Base-by-base conservation (phyloP, 2,888 invertebrate genomes). In the Lacanobia oleracea region DNA sequence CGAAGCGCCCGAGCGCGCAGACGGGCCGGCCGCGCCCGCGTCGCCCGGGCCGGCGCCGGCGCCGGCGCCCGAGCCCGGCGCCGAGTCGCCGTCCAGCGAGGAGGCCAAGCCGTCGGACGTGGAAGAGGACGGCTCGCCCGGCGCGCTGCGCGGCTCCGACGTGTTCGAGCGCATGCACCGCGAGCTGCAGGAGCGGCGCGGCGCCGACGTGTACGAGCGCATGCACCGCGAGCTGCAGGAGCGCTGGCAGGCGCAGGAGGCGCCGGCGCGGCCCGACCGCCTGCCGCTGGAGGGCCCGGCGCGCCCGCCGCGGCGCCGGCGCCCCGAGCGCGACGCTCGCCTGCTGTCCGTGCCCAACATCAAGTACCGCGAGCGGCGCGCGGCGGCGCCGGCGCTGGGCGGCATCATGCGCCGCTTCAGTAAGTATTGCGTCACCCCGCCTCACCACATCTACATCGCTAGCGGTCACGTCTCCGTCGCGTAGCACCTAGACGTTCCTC, bases 341-440 rank as follows among this genome's bases (percentile, higher is more conserved):
- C 94, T 98, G 87, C 96, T 98, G 84, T 98, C 98, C 16, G 98
- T 98, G 88, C 98, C 98, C 33, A 98, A 98, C 95, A 97, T 97
- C 83, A 98, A 97, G 92, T 96, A 94, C 88, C 93, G 91, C 81
- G 94, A 94, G 88, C 88, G 97, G 96, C 90, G 93, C 96, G 91
- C 95, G 96, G 88, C 95, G 94, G 89, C 96, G 95, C 86, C 90
- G 83, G 86, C 95, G 91, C 97, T 98, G 96, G 97, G 97, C 87
- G 97, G 97, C 91, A 96, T 98, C 88, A 97, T 98, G 96, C 97
- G 98, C 93, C 97, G 98, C 96, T 98, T 98, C 97, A 98, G 98
- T 98, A 98, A 98, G 98, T 98, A 97, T 82, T 89, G 82, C 80
- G 87, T 82, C 89, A 81, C 80, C 86, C 83, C 81, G 83, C 74